Evolutionary conservation across 2,113 vertebrate genomes (phyloP).

Genomic region (Nothoprocta perdicaria): DNA sequence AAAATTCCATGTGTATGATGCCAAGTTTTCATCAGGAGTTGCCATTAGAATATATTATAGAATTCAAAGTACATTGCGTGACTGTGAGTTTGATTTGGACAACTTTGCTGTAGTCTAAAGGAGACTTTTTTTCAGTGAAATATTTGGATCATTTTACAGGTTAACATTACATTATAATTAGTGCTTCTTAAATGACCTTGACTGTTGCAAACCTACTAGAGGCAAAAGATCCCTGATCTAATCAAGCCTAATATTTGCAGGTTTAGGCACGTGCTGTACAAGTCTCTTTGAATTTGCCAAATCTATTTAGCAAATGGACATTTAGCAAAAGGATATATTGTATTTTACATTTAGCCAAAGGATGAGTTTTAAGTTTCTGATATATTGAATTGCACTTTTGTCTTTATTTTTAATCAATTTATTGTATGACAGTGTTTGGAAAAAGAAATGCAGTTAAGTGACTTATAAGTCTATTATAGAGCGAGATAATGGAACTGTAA

Average conservation of each 20-base stretch:
- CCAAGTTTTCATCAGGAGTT: neutral
- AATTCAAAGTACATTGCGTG: neutral
- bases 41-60: neutral
- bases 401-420: neutral
- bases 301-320: too few relatives aligned
- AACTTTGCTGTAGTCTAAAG: neutral
- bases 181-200: constrained; percentile 49
- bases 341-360: neutral
- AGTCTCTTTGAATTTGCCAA: neutral
- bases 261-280: neutral
- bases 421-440: neutral
- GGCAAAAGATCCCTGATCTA: constrained; percentile 40
- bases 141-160: neutral
- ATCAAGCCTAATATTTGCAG: constrained; percentile 6
- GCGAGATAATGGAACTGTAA: constrained; percentile 1
- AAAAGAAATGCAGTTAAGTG: constrained; percentile 1
- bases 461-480: constrained; percentile 22
- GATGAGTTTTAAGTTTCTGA: constrained; percentile 2
- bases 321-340: too few relatives aligned
- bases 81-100: neutral
- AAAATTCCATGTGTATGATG: neutral
- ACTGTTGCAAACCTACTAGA: constrained; percentile 28
- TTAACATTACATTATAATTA: constrained; percentile 26
- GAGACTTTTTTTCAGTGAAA: neutral
- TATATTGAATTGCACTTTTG: neutral